phyloP scores from a whole-genome alignment of 2,888 invertebrate genomes.

The Anthrax anthrax region DNA sequence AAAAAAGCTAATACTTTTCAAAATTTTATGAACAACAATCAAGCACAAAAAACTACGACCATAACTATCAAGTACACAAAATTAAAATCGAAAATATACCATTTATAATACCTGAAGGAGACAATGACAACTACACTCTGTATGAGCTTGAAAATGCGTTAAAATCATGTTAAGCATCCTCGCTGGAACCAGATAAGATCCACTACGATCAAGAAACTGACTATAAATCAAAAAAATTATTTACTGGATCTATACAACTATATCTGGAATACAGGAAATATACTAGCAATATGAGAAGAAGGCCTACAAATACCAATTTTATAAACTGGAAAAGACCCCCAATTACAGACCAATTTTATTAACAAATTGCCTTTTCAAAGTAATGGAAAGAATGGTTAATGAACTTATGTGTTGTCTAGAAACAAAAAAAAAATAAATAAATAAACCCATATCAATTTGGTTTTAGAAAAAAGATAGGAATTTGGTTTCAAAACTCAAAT shows the following conservation, averaged over 20 bases:
- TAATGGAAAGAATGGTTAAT: slow-evolving; percentile 1
- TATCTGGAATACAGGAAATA: background rate
- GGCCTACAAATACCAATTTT: background rate
- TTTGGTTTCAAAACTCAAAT: background rate
- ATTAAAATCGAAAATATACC: background rate
- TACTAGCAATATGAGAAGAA: slow-evolving; percentile 1
- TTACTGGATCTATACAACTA: background rate
- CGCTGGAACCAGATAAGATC: background rate
- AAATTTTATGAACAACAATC: background rate
- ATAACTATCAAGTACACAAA: background rate
- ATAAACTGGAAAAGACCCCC: background rate
- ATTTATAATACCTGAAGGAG: background rate
- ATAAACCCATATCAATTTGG: background rate
- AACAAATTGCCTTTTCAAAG: slow-evolving; percentile 1
- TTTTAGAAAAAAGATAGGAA: background rate
- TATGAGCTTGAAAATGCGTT: background rate
- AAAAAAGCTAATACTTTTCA: background rate
- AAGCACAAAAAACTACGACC: background rate
- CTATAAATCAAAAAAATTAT: background rate
- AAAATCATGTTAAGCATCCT: background rate
- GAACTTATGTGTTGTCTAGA: background rate
- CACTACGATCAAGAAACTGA: background rate
- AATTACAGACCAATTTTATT: slow-evolving; percentile 1
- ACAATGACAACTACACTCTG: background rate
- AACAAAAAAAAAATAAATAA: background rate